phyloP scores from a whole-genome alignment of 2,888 invertebrate species.

The Hypomecis atomaria region DNA sequence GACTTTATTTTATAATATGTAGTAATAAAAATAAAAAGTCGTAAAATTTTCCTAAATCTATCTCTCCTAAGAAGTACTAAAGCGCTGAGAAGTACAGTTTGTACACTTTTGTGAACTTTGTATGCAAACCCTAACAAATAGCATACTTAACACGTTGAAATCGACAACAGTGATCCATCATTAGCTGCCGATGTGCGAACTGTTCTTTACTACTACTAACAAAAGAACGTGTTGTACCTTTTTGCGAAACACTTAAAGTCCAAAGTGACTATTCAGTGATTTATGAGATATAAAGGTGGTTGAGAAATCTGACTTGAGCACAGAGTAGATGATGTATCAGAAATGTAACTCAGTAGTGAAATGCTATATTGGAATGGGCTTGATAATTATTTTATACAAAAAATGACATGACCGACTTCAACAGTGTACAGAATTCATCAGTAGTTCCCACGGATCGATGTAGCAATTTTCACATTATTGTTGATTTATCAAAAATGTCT shows the following conservation, averaged over 20 bases:
- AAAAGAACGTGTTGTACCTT: slow-evolving; percentile 1
- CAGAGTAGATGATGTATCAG: neutral
- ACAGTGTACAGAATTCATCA: too few species aligned
- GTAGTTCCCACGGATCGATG: too few species aligned
- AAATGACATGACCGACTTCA: too few species aligned
- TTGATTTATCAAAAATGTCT: too few species aligned
- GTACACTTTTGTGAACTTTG: neutral
- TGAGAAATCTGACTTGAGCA: slow-evolving; percentile 19
- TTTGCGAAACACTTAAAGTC: slow-evolving; percentile 16
- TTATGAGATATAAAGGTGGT: slow-evolving; percentile 25
- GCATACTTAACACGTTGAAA: slow-evolving; percentile 21
- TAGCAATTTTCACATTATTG: too few species aligned
- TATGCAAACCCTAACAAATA: slow-evolving; percentile 10
- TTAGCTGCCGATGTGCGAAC: slow-evolving; percentile 24
- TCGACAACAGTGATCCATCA: slow-evolving; percentile 25
- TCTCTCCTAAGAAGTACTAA: too few species aligned
- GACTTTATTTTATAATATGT: too few species aligned
- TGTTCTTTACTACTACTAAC: slow-evolving; percentile 8
- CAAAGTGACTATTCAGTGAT: slow-evolving; percentile 24
- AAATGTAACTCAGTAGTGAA: neutral
- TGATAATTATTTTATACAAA: too few species aligned
- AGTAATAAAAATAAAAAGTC: too few species aligned
- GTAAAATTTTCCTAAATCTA: too few species aligned
- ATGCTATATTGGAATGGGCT: neutral
- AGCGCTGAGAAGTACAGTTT: neutral